Percentiles rank a stretch among this genome's conserved stretches.
Conservation (phyloP, 2,888 invertebrate species). For the Melinaea marsaeus region DNA sequence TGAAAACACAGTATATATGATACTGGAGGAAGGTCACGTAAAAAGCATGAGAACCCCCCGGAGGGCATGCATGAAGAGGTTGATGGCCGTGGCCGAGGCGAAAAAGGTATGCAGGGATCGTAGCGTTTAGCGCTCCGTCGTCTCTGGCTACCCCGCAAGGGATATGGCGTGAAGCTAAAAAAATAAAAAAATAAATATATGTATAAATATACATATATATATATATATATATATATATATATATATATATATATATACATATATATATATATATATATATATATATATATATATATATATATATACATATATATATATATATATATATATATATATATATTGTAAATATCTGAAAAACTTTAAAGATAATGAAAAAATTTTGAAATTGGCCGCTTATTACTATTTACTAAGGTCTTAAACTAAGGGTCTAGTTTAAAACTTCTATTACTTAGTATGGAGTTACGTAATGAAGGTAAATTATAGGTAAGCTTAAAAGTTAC, state of each 20-base stretch:
- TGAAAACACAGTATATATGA: no score
- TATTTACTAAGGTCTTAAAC: neutral
- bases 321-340: neutral
- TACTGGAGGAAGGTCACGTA: no score
- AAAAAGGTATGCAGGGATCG: no score
- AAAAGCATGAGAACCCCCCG: no score
- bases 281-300: neutral
- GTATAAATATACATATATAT: neutral
- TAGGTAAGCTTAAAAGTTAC: slow-evolving; percentile 2
- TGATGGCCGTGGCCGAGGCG: no score
- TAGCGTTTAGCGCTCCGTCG: no score
- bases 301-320: neutral
- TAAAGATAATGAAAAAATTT: neutral
- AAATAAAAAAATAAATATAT: no score
- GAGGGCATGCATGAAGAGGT: no score
- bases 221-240: neutral
- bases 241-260: neutral
- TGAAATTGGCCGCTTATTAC: neutral
- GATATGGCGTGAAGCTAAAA: no score
- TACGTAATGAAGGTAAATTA: slow-evolving; percentile 1
- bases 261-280: no score
- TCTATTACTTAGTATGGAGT: slow-evolving; percentile 1
- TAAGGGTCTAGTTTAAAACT: slow-evolving; percentile 3
- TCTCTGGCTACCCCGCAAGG: no score
- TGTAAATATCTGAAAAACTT: neutral